Percentiles rank a stretch among this genome's conserved stretches.
Evolutionary conservation across 2,113 vertebrate species (phyloP).

Genomic region (Hydropotes inermis): DNA sequence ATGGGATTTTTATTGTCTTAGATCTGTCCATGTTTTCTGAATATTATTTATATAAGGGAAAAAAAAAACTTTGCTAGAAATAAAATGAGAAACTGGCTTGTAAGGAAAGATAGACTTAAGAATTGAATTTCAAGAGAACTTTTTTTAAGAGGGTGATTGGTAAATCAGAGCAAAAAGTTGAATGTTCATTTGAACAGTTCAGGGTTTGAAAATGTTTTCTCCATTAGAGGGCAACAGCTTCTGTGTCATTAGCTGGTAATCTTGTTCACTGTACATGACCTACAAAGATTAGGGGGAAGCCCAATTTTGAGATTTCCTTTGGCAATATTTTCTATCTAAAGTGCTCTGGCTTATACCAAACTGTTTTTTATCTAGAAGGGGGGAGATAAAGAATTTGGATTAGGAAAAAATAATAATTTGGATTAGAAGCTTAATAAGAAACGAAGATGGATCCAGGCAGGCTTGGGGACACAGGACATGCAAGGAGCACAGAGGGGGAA

Average conservation of each 20-base stretch:
- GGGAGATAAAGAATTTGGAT: not conserved
- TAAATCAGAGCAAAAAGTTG: not conserved
- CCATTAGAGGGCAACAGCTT: not conserved
- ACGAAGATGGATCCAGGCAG: not conserved
- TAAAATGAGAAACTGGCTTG: not conserved
- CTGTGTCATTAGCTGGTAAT: not conserved
- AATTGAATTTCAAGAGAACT: not conserved
- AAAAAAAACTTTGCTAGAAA: not conserved
- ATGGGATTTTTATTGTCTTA: not conserved
- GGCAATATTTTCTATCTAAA: conserved; percentile 11
- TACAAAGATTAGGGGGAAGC: conserved; percentile 6
- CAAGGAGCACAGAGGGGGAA: accelerated
- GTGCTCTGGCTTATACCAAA: not conserved
- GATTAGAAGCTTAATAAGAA: not conserved
- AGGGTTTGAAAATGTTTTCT: not conserved
- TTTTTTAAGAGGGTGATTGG: not conserved
- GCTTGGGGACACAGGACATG: accelerated
- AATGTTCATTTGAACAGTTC: not conserved
- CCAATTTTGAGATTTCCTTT: not conserved
- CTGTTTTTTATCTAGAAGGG: not conserved
- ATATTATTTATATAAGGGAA: conserved; percentile 1
- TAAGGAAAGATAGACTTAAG: not conserved
- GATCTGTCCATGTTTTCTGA: conserved; percentile 8
- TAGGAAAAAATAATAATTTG: not conserved
- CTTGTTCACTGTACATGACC: not conserved